A percentile compares a stretch with the other conserved stretches of the same genome.
phyloP scores from a whole-genome alignment of 2,113 vertebrate genomes.

The Takifugu flavidus region DNA sequence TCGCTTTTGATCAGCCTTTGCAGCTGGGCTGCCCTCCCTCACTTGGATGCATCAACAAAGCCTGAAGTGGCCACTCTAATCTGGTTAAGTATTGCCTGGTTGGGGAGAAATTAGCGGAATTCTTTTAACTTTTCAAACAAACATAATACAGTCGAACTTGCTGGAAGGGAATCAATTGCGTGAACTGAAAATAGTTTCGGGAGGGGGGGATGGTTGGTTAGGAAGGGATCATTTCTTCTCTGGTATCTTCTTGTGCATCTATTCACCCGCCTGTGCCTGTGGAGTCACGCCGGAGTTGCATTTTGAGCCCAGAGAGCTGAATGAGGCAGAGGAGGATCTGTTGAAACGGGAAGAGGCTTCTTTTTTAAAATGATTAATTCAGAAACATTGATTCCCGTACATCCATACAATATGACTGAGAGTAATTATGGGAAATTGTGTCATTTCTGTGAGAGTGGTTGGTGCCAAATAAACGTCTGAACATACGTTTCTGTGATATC shows the following conservation, averaged over 20 bases:
- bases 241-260: constrained; percentile 54
- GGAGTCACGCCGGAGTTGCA: constrained; percentile 49
- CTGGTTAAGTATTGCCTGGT: constrained; percentile 70
- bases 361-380: constrained; percentile 16
- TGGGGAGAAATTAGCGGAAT: constrained; percentile 69
- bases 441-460: constrained; percentile 27
- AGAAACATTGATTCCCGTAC: constrained; percentile 28
- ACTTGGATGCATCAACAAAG: constrained; percentile 74
- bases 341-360: constrained; percentile 22
- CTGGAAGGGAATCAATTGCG: constrained; percentile 70
- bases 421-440: constrained; percentile 29
- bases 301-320: constrained; percentile 54
- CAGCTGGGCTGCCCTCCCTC: constrained; percentile 75
- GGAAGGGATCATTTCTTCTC: constrained; percentile 45
- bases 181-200: constrained; percentile 63
- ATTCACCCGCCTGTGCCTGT: constrained; percentile 51
- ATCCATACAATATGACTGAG: constrained; percentile 27
- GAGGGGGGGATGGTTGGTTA: constrained; percentile 2
- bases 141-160: constrained; percentile 70
- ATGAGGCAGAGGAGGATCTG: constrained; percentile 43
- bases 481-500: neutral
- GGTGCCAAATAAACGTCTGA: neutral
- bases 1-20: constrained; percentile 74
- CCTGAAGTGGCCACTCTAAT: constrained; percentile 76
- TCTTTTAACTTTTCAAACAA: constrained; percentile 78